These are phyloP conservation scores for Chelmon rostratus DNA, from an alignment of 2,797 vertebrate genomes.

Conservation along the genomic window DNA sequence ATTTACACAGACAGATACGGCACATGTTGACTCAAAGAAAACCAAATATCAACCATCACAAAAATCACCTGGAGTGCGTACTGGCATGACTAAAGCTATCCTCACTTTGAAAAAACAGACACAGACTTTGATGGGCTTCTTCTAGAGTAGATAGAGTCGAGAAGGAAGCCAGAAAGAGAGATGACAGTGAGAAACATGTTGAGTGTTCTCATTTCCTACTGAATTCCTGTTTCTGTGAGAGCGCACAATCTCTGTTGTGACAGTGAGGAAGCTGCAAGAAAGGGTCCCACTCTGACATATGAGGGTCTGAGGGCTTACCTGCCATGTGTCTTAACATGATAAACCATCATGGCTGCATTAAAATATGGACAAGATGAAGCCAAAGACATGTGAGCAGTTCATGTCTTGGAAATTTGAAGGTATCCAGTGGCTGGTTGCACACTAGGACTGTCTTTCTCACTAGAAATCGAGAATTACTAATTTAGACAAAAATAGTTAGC, in stretches of 20 bases:
- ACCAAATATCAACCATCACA: conserved; percentile 21
- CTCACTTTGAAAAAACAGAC: conserved; percentile 6
- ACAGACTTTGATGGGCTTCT: conserved; percentile 20
- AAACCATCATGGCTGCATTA: not conserved
- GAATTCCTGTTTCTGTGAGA: conserved; percentile 79
- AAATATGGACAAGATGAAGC: not conserved
- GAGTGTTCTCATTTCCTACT: conserved; percentile 74
- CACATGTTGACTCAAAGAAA: conserved; percentile 39
- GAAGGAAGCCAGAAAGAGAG: conserved; percentile 56
- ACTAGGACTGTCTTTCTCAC: too few relatives aligned
- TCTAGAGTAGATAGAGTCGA: conserved; percentile 29
- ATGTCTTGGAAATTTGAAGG: not conserved
- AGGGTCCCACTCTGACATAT: not conserved
- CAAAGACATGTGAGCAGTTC: not conserved
- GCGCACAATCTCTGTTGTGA: conserved; percentile 41
- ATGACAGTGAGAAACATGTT: conserved; percentile 53
- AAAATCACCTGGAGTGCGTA: not conserved
- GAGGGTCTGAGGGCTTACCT: not conserved
- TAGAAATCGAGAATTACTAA: too few relatives aligned
- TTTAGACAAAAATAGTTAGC: too few relatives aligned
- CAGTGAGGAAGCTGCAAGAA: conserved; percentile 18
- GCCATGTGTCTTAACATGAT: not conserved
- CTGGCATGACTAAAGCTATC: conserved; percentile 21
- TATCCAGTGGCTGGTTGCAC: not conserved
- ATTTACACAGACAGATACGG: not conserved